Evolutionary conservation across 1,140 invertebrate genomes (phyloP), one percentile per base, ranked within the genome.

Genomic region (Drosophila takahashii): DNA sequence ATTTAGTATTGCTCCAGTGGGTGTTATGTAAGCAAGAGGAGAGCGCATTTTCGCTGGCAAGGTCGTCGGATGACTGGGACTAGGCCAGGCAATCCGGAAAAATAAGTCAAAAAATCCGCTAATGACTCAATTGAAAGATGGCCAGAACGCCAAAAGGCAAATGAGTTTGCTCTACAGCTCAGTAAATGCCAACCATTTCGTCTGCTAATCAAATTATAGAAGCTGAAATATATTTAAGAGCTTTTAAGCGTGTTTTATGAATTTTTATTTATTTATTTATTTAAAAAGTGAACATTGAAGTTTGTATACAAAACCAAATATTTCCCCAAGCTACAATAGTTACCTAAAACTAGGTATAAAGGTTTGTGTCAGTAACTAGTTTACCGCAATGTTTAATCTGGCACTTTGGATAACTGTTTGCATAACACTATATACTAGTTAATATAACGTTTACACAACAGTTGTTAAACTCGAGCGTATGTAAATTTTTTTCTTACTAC

Each of bases 101-200:
- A 69, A 53, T 53, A 44, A 44, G 29, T 66, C 10, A 32, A n/a
- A 34, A 36, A 50, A n/a, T 8, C 29, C 32, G 37, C 65, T 52
- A 36, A 39, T 44, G 42, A 34, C 36, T 57, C 64, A 71, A 78
- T 59, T 53, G 45, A 77, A 79, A 66, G 54, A 60, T 66, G 59
- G 69, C 69, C 69, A 79, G 67, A 78, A 79, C 75, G 67, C 75
- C 78, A 53, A 36, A 37, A n/a, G 51, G 36, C 27, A 36, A 54
- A 70, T 66, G 58, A 13, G 53, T 34, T 39, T 74, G 39, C 22
- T 42, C 18, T n/a, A 34, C 29, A 53, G 11, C 16, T 10, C 3
- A 8, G 27, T 16, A 41, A 26, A 26, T 34, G n/a, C 36, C 27
- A 53, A 47, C 29, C 32, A 26, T 18, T 32, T 45, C 5, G 4